These are phyloP conservation scores for Mustelus asterias DNA, from an alignment of 2,113 vertebrate genomes.

Conservation along the genomic window DNA sequence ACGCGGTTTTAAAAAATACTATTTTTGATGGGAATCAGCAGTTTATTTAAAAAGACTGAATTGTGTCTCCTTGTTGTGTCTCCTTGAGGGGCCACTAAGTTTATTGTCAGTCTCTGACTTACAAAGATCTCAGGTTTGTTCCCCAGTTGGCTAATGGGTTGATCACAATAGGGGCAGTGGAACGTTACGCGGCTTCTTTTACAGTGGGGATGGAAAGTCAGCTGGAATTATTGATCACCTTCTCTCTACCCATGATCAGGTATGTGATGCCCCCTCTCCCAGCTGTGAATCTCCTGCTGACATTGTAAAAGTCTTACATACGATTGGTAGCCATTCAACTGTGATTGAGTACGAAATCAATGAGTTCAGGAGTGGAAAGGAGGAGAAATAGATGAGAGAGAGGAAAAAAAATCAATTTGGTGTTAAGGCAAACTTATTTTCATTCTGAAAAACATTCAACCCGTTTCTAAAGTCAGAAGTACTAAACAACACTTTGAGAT, in stretches of 20 bases:
- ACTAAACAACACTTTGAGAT: not conserved
- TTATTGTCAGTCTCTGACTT: not conserved
- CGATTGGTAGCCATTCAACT: not conserved
- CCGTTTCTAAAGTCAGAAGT: not conserved
- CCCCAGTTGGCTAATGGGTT: not conserved
- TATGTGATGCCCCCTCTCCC: not conserved
- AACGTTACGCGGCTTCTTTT: not conserved
- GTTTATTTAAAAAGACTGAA: slow-evolving; percentile 1
- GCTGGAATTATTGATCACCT: not conserved
- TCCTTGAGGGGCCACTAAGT: not conserved
- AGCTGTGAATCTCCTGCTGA: not conserved
- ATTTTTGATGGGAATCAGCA: not conserved
- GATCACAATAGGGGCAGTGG: not conserved
- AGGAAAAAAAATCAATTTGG: not conserved
- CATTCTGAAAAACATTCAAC: not conserved
- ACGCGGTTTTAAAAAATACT: not conserved
- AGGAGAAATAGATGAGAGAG: not conserved
- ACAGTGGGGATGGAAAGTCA: not conserved
- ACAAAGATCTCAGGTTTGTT: not conserved
- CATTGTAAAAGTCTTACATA: not conserved
- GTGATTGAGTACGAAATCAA: not conserved
- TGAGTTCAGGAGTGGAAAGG: not conserved
- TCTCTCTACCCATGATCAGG: not conserved
- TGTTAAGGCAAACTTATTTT: not conserved
- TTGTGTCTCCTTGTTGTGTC: not conserved